Evolutionary conservation across 2,888 invertebrate genomes (phyloP), one percentile per base, ranked within the genome.

Genomic region (Drosophila atroscutellata): DNA sequence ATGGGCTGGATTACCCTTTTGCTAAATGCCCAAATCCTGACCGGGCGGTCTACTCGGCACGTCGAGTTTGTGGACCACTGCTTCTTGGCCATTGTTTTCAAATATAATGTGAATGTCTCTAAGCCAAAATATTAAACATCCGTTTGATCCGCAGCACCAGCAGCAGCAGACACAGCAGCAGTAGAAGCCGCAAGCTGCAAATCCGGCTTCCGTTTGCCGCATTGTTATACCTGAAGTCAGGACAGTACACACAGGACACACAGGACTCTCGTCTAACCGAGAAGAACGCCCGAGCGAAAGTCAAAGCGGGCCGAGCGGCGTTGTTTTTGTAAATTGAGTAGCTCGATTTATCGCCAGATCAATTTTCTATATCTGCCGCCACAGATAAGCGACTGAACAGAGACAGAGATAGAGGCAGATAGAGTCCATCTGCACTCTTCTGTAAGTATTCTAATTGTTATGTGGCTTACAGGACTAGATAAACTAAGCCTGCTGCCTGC

Each of bases 61-160:
- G 45, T 15, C 13, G 20, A 45, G 7, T 45, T 45, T 45, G 45
- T 26, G 37, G 61, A 56, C 47, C 61, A 15, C 30, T 30, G 39
- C 34, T 34, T 59, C 45, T 45, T 37, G 54, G 28, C 60, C 62
- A 76, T 88, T 91, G 90, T 91, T 91, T 89, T 83, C 77, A 75
- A 85, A 90, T 80, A 86, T 87, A 87, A 91, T 90, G 91, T 84
- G 87, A 90, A 91, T 90, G 90, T 90, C 91, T 91, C 74, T 91
- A 91, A 91, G 91, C 91, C 91, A 91, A 91, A 91, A 91, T 91
- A 91, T 91, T 91, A 90, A 75, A 88, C 88, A 87, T 82, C 71
- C 86, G 79, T 70, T 80, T 80, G 85, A 87, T 83, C 88, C 86
- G 64, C 55, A 69, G 59, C 64, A 58, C 13, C 20, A 20, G n/a